Evolutionary conservation across 2,888 invertebrate genomes (phyloP), one percentile per base, ranked within the genome.

Genomic region (Ecdyonurus torrentis): DNA sequence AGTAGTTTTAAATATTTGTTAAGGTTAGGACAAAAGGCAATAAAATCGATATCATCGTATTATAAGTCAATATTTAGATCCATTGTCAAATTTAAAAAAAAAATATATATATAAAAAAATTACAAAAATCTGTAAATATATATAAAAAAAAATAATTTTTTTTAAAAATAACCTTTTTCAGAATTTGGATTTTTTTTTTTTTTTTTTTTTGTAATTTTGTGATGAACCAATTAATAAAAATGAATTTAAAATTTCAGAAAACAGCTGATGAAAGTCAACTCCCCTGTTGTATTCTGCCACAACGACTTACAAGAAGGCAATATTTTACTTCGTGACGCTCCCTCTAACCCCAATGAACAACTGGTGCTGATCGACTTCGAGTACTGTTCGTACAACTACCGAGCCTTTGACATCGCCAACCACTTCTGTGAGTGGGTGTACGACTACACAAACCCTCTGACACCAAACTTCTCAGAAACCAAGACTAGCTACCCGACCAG

Each of bases 281-380:
- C 89, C 53, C 90, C 92, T 0, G 92, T 95, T 0, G 86, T 91
- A 0, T 96, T 96, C 76, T 93, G 92, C 69, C 96, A 96, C 74
- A 96, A 96, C 73, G 96, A 96, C 71, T 79, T 95, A 78, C 95
- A 96, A 73, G 94, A 94, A 78, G 95, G 91, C 75, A 81, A 83
- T 72, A 83, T 85, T 68, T 73, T 85, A n/a, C 71, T 82, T 64
- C 75, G 25, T 10, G 52, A 2, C 2, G n/a, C 10, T 2, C 50
- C 5, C 7, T 50, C 23, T 1, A 25, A 61, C 25, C 78, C 73
- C 63, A 69, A 71, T 18, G 78, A 84, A 0, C 82, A 82, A 66
- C 75, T 92, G 37, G 86, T 89, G 19, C 79, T 92, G 25, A 92
- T 91, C 70, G 96, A 96, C 74, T 96, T 91, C 73, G 95, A 96